Evolutionary conservation across 23 tunicate genomes (phyloP).

Genomic region (Ascidia mentula): DNA sequence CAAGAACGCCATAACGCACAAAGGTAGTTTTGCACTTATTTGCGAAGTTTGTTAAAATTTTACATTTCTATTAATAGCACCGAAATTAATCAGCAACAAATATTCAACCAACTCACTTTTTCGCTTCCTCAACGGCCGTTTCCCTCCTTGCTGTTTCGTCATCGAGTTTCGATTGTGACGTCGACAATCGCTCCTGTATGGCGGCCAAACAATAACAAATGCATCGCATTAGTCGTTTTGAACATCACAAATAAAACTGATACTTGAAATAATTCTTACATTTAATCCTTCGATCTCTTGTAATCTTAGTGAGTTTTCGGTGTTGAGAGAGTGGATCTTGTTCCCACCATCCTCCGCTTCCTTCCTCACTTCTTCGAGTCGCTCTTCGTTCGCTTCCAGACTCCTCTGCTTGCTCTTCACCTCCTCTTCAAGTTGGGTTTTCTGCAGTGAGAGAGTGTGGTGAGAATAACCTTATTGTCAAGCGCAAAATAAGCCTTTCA

Average conservation of each 20-base stretch:
- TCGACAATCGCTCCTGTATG: conserved; percentile 25
- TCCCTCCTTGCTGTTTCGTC: conserved; percentile 44
- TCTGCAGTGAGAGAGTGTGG: conserved; percentile 14
- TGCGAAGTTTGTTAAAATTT: too few relatives aligned
- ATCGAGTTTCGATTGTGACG: conserved; percentile 27
- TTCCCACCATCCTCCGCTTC: conserved; percentile 28
- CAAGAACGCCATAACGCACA: too few relatives aligned
- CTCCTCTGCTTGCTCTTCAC: background rate
- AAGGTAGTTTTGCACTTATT: too few relatives aligned
- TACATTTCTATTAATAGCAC: too few relatives aligned
- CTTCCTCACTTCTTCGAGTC: conserved; percentile 22
- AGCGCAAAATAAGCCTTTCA: too few relatives aligned
- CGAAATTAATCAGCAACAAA: too few relatives aligned
- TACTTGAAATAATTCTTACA: conserved; percentile 18
- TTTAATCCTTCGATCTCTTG: conserved; percentile 43
- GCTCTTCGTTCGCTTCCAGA: conserved; percentile 18
- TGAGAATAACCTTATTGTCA: too few relatives aligned
- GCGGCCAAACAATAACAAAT: too few relatives aligned
- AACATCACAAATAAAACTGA: background rate
- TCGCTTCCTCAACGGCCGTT: conserved; percentile 46
- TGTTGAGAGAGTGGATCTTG: conserved; percentile 15
- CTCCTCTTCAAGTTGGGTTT: conserved; percentile 28
- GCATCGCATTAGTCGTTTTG: background rate
- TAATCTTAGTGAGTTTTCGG: conserved; percentile 26
- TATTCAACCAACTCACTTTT: conserved; percentile 18